Percentiles rank a stretch among this genome's conserved stretches.
Conservation (phyloP, 2,888 invertebrate genomes). For the Anaspis maculata region DNA sequence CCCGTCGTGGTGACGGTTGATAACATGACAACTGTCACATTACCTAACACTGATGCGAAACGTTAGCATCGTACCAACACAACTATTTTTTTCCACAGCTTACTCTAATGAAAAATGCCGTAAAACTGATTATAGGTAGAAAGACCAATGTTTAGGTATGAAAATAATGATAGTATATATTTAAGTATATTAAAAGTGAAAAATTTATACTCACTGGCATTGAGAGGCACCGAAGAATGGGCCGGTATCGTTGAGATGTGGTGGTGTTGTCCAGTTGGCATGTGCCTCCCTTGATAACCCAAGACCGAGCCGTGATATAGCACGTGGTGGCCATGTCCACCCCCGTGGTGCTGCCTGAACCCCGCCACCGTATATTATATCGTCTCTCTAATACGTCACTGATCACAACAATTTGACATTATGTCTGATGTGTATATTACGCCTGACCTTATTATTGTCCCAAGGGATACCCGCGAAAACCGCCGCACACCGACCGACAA, state of each 20-base stretch:
- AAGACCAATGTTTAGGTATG: too few relatives aligned
- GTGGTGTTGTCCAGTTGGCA: constrained; percentile 35
- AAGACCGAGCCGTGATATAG: constrained; percentile 38
- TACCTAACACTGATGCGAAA: too few relatives aligned
- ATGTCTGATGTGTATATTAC: neutral
- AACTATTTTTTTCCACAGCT: too few relatives aligned
- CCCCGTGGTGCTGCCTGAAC: constrained; percentile 38
- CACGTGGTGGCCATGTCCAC: constrained; percentile 38
- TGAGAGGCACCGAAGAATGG: constrained; percentile 36
- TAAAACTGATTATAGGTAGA: too few relatives aligned
- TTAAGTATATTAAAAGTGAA: too few relatives aligned
- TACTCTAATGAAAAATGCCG: too few relatives aligned
- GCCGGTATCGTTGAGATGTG: too few relatives aligned
- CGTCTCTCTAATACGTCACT: constrained; percentile 28
- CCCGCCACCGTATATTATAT: constrained; percentile 41
- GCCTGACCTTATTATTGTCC: neutral
- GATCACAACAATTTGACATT: constrained; percentile 11
- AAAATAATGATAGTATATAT: too few relatives aligned
- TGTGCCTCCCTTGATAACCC: constrained; percentile 37
- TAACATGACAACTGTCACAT: too few relatives aligned
- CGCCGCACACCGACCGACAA: neutral
- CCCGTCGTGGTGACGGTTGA: too few relatives aligned
- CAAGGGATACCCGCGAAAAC: neutral
- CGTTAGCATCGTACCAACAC: too few relatives aligned
- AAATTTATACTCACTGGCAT: constrained; percentile 43